A percentile compares a stretch with the other conserved stretches of the same genome.
Conservation (phyloP, 2,797 vertebrate species). For the Myotis findleyi region DNA sequence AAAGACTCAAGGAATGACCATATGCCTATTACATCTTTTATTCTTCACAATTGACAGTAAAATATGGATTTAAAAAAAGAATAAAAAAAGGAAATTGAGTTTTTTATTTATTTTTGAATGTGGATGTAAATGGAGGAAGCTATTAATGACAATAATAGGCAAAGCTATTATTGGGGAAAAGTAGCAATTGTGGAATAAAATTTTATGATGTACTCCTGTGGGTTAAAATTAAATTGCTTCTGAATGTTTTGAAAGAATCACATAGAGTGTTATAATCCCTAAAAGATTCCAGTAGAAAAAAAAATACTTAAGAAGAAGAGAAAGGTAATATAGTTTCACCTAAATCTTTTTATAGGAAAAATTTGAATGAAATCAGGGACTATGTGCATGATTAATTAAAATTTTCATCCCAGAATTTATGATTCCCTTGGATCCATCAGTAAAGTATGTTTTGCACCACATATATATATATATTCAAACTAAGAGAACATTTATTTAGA, state of each 20-base stretch:
- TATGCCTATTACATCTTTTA: constrained; percentile 48
- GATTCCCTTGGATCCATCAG: background rate
- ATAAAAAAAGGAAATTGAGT: constrained; percentile 6
- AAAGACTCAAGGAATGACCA: constrained; percentile 47
- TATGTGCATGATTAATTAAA: background rate
- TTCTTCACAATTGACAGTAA: constrained; percentile 65
- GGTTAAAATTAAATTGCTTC: constrained; percentile 67
- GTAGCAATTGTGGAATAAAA: constrained; percentile 65
- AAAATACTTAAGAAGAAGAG: constrained; percentile 22
- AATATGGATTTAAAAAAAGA: constrained; percentile 54
- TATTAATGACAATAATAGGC: constrained; percentile 72
- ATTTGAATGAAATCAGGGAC: constrained; percentile 47
- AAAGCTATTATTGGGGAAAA: constrained; percentile 65
- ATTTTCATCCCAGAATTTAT: constrained; percentile 37
- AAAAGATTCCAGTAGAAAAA: constrained; percentile 39
- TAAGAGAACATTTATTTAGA: background rate
- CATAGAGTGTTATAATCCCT: constrained; percentile 32
- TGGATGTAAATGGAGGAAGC: constrained; percentile 47
- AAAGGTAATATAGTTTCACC: constrained; percentile 33
- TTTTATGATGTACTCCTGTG: constrained; percentile 13
- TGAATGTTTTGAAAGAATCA: constrained; percentile 59
- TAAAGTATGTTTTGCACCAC: background rate
- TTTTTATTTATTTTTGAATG: constrained; percentile 19
- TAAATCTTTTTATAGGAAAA: background rate
- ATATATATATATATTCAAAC: background rate